Conservation (phyloP, 1,140 invertebrate species). For the Mesaphorura yosii region DNA sequence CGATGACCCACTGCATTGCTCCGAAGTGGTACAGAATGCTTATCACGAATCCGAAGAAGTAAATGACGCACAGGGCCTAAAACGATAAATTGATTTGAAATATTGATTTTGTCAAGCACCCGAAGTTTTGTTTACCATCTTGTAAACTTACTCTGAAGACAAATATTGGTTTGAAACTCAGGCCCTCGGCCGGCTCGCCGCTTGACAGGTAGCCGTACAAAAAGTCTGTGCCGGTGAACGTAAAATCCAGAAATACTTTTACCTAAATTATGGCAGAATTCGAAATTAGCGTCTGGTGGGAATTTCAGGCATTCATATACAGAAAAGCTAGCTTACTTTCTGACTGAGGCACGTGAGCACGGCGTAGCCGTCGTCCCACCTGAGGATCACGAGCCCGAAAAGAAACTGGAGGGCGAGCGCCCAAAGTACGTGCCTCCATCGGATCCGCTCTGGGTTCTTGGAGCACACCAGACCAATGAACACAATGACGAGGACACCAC, state of each 20-base stretch:
- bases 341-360: conserved; percentile 70
- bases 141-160: conserved; percentile 63
- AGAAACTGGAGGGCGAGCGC: conserved; percentile 74
- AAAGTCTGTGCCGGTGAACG: conserved; percentile 64
- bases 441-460: conserved; percentile 45
- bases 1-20: conserved; percentile 70
- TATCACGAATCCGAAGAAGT: conserved; percentile 80
- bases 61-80: conserved; percentile 70
- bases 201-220: conserved; percentile 57
- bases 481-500: conserved; percentile 47
- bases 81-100: conserved; percentile 28
- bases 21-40: conserved; percentile 79
- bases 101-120: too few relatives aligned
- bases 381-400: conserved; percentile 73
- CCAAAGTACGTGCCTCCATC: conserved; percentile 64
- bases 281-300: neutral
- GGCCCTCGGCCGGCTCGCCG: neutral
- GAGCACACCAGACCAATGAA: conserved; percentile 44
- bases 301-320: too few relatives aligned
- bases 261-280: conserved; percentile 31
- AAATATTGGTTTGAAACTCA: conserved; percentile 44
- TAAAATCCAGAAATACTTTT: conserved; percentile 64
- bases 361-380: conserved; percentile 62
- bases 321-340: too few relatives aligned
- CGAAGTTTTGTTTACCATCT: too few relatives aligned